Base-by-base conservation (phyloP, 2,888 invertebrate species). In the Metellina segmentata region DNA sequence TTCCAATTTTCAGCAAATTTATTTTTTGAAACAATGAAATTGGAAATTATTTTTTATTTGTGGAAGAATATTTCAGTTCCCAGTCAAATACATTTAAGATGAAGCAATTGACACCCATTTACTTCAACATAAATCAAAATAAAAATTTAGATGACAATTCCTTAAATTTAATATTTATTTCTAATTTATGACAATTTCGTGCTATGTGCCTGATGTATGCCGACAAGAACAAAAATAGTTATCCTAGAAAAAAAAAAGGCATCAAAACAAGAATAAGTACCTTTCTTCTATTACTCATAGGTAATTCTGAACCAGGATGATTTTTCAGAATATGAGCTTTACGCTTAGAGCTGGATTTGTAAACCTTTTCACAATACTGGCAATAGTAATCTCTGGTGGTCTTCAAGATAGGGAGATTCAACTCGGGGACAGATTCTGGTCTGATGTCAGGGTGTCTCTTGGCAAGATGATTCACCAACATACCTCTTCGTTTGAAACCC, bases 381-480 rank as follows among this genome's bases (percentile, higher is more conserved):
- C 98, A 98, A 94, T 97, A 97, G 95, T 97, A 98, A 94, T 97
- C 97, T 16, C 97, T 96, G 75, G 97, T 97, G 16, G 97, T 96
- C 93, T 97, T 96, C 93, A 97, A 95, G 94, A 98, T 97, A 0
- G 98, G 98, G 93, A 97, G 95, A 94, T 97, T 97, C 70, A 97
- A 95, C 95, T 97, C 97, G 19, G 96, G 97, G 69, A 97, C 96
- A 7, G 94, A 94, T 74, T 95, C 95, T 0, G 95, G 96, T 96
- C 51, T 97, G 96, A 96, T 97, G 97, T 93, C 97, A 16, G 95
- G 95, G 93, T 95, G 95, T 19, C 95, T 94, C 94, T 97, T 97
- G 92, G 97, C 97, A 93, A 98, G 95, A 95, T 98, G 98, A 95
- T 98, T 98, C 5, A 97, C 97, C 75, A 97, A 95, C 97, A 97